Conservation (phyloP, 2,113 vertebrate species). For the Rhineura floridana region DNA sequence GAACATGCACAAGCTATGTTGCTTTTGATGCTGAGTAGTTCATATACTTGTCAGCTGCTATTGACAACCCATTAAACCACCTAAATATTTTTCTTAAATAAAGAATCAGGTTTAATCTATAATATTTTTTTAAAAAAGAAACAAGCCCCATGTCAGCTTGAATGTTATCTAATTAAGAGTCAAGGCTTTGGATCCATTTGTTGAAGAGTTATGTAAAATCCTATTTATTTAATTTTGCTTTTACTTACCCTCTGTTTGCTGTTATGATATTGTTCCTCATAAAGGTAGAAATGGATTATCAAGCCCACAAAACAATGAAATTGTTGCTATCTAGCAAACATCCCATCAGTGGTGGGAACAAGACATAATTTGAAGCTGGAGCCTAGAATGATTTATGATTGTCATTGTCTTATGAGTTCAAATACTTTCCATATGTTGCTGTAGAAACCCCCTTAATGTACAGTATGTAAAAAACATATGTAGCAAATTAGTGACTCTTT, state of each 20-base stretch:
- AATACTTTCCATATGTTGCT: constrained; percentile 83
- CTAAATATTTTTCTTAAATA: constrained; percentile 4
- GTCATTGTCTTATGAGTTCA: constrained; percentile 79
- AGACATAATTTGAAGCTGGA: constrained; percentile 78
- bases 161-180: constrained; percentile 16
- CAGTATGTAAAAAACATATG: constrained; percentile 78
- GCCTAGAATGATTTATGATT: constrained; percentile 83
- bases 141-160: background rate
- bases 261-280: constrained; percentile 75
- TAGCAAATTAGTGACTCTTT: constrained; percentile 76
- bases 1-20: constrained; percentile 22
- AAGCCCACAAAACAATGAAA: constrained; percentile 63
- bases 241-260: constrained; percentile 48
- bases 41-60: background rate
- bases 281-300: constrained; percentile 73
- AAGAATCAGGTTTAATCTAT: background rate
- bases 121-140: background rate
- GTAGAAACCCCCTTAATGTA: constrained; percentile 71
- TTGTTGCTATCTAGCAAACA: constrained; percentile 72
- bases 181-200: constrained; percentile 53
- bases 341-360: constrained; percentile 76
- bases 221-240: constrained; percentile 51
- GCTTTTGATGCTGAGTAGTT: background rate
- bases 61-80: background rate
- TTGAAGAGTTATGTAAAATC: constrained; percentile 40